Conservation (phyloP, 2,113 vertebrate species). For the Catharus bicknelli region DNA sequence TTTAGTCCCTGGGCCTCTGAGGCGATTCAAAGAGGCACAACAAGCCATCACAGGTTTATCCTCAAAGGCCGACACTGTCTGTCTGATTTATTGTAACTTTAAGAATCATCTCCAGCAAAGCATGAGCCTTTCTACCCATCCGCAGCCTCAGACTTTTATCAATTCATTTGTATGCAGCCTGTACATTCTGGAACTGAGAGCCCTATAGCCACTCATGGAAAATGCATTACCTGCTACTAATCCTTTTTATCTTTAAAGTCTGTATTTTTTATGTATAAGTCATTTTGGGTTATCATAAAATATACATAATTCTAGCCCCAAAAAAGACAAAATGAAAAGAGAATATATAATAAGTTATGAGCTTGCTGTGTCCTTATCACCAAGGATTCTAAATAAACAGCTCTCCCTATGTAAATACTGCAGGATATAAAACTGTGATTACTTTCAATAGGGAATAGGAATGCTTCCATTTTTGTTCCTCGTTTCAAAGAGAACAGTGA, state of each 20-base stretch:
- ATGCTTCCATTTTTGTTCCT: conserved; percentile 68
- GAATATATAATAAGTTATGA: conserved; percentile 83
- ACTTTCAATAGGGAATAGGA: conserved; percentile 78
- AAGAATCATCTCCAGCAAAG: conserved; percentile 86
- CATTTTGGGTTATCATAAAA: conserved; percentile 88
- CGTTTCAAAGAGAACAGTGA: conserved; percentile 70
- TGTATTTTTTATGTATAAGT: conserved; percentile 88
- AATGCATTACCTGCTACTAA: conserved; percentile 90
- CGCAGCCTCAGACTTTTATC: conserved; percentile 82
- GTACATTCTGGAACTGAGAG: conserved; percentile 77
- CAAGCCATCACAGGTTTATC: conserved; percentile 88
- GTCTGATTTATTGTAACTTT: conserved; percentile 91
- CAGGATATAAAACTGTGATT: conserved; percentile 79
- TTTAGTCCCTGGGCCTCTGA: conserved; percentile 85
- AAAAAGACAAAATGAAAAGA: conserved; percentile 81
- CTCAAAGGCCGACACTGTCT: conserved; percentile 89
- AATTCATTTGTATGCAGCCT: conserved; percentile 87
- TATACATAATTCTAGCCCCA: conserved; percentile 81
- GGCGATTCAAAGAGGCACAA: conserved; percentile 87
- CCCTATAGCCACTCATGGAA: conserved; percentile 88
- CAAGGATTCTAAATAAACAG: conserved; percentile 82
- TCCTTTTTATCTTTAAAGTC: conserved; percentile 90
- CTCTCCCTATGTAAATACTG: conserved; percentile 82
- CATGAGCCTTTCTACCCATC: conserved; percentile 81
- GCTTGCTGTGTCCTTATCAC: conserved; percentile 74